Base-by-base conservation (phyloP, 2,113 vertebrate species). In the Mus pahari region DNA sequence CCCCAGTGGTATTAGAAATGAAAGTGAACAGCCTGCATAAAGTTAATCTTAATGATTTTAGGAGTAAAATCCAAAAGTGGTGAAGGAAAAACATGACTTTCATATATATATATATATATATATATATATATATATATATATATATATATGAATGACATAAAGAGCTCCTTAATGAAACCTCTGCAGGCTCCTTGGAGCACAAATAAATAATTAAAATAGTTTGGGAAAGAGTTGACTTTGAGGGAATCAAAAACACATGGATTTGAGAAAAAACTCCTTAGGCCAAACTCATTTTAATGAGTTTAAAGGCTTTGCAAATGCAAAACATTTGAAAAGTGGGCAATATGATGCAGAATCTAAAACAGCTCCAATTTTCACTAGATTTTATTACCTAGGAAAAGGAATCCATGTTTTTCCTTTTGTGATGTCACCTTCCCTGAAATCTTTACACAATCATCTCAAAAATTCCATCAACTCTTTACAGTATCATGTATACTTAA, bases 171-270 rank as follows among this genome's bases (percentile, higher is more conserved):
- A 96, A 90, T 39, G 70, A 90, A 96, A 90, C 17, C 20, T 93
- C 74, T 75, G 87, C 93, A 92, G 58, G 0, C 48, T 93, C 36
- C 39, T 96, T 94, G 75, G n/a, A 93, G 86, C 42, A 70, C 83
- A 96, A 93, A 95, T 97, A 97, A 97, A 97, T 97, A 95, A 97
- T 95, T 95, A 89, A 97, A 96, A 97, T 96, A 97, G 62, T 95
- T 97, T 96, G 64, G 50, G 89, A 94, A 88, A 96, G 53, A 84
- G 64, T 79, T 96, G 93, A 94, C 86, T 94, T 73, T 94, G 60
- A 92, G 66, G 36, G 75, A 97, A 97, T 91, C 87, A 97, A 78
- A 98, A 98, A 94, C 97, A 97, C 89, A 97, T 96, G 97, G 86
- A 96, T 88, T 87, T 60, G 50, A 94, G 89, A 92, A 96, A 53